Base-by-base conservation (phyloP, 2,888 invertebrate species). In the Onchidella celtica region DNA sequence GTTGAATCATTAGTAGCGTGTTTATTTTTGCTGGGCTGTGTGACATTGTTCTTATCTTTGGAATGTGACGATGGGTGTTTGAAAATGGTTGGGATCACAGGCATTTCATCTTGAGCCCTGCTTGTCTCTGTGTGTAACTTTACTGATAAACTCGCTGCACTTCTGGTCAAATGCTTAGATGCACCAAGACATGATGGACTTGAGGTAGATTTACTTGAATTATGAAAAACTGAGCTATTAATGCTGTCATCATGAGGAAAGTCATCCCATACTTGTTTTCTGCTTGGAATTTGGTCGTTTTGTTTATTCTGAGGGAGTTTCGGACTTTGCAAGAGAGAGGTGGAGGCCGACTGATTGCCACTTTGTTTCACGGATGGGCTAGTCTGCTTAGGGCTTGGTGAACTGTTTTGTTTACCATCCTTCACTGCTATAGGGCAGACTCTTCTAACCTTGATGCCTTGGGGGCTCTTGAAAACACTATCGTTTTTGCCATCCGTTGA, bases 401-500 rank as follows among this genome's bases (percentile, higher is more conserved):
- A 27, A 38, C 24, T n/a, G n/a, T 29, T 24, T 21, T 21, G 14
- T 21, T 40, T 73, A 2, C 9, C 32, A 17, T 57, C 27, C 21
- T 38, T 59, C 24, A 61, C 34, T 9, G 34, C 11, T 0, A 21
- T 63, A 14, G 74, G 74, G 0, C 36, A 14, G 40, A 74, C n/a
- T 29, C 74, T 61, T 14, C 21, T 74, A n/a, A 74, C 38, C 4
- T 14, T 61, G 17, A 63, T 27, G 27, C 74, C 63, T 21, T 74
- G 74, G 40, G 74, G 74, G 63, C 74, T 74, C 24, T 74, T 74
- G 27, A 74, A 74, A 3, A 40, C 36, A n/a, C 61, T 29, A n/a
- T 63, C 74, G n/a, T n/a, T n/a, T n/a, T n/a, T n/a, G n/a, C n/a
- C n/a, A n/a, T n/a, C n/a, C n/a, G n/a, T n/a, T 17, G 63, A 21